These are phyloP conservation scores for Morelia viridis DNA, from an alignment of 2,797 vertebrate genomes.

Conservation along the genomic window DNA sequence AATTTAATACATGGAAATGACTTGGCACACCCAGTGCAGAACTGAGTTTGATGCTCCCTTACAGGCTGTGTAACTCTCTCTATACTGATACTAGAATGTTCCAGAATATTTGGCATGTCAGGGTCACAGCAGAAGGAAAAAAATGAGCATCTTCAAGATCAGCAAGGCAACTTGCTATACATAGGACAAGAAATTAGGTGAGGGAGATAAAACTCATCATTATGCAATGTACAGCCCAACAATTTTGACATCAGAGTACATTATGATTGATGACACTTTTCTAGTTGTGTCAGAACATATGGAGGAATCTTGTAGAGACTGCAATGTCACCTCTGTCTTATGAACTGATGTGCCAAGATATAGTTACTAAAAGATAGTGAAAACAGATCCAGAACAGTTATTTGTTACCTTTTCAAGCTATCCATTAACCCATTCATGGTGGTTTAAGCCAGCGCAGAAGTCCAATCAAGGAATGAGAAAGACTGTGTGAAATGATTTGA, in stretches of 20 bases:
- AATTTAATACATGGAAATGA: neutral
- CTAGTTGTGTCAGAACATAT: neutral
- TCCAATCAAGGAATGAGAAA: neutral
- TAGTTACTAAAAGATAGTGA: neutral
- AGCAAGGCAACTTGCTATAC: neutral
- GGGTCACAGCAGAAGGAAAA: neutral
- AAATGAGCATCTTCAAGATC: neutral
- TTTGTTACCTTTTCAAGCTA: neutral
- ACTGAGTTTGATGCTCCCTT: slow-evolving; percentile 1
- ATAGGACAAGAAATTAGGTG: neutral
- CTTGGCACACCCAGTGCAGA: neutral
- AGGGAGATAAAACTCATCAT: neutral
- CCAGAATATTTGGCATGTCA: neutral
- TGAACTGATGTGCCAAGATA: neutral
- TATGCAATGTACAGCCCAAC: neutral
- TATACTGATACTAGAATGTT: neutral
- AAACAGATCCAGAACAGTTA: neutral
- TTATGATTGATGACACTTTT: neutral
- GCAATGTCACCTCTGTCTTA: neutral
- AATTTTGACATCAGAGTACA: neutral
- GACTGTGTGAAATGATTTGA: neutral
- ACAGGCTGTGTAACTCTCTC: neutral
- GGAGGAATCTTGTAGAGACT: neutral
- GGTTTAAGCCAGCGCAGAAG: neutral
- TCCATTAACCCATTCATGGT: neutral